Percentiles rank a stretch among this genome's conserved stretches.
Conservation (phyloP, 2,797 vertebrate species). For the Siniperca undulata region DNA sequence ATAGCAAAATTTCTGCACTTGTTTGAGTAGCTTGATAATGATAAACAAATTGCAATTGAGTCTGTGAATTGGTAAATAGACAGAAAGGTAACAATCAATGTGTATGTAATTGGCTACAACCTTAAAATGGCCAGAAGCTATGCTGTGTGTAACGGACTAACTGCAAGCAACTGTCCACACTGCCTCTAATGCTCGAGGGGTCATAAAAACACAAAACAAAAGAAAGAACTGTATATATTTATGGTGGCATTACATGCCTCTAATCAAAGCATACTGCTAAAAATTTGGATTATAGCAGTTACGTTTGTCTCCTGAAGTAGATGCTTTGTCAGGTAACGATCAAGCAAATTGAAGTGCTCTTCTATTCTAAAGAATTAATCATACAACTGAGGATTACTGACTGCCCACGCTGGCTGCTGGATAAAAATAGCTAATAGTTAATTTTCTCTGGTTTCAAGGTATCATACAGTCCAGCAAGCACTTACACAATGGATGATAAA, state of each 20-base stretch:
- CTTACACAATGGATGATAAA: not conserved
- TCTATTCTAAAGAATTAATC: conserved; percentile 20
- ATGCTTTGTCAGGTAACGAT: not conserved
- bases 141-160: not conserved
- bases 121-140: not conserved
- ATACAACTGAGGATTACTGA: conserved; percentile 3
- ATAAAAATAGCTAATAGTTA: conserved; percentile 11
- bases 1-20: not conserved
- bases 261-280: not conserved
- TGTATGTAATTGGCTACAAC: not conserved
- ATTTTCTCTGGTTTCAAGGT: conserved; percentile 19
- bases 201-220: not conserved
- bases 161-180: not conserved
- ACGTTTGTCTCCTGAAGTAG: not conserved
- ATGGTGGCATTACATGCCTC: not conserved
- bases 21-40: conserved; percentile 11
- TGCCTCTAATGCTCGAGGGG: not conserved
- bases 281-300: not conserved
- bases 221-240: not conserved
- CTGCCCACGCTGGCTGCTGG: conserved; percentile 4
- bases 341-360: not conserved
- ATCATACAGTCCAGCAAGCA: conserved; percentile 6
- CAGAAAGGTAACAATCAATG: conserved; percentile 23
- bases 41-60: conserved; percentile 6
- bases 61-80: conserved; percentile 1